Evolutionary conservation across 2,113 vertebrate species (phyloP), one percentile per base, ranked within the genome.

Genomic region (Noturus placidus): DNA sequence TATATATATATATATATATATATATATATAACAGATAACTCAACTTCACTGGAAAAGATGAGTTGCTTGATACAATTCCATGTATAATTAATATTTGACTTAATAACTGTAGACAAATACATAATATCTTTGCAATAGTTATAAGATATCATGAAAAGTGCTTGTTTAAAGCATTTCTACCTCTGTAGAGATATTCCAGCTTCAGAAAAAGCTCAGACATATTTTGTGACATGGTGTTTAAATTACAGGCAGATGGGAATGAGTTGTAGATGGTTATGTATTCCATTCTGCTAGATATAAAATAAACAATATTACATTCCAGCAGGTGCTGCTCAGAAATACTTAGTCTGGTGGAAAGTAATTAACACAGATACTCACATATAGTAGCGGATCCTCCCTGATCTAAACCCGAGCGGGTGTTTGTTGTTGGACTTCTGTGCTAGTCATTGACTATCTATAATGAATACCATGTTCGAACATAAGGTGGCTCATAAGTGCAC

Each of bases 231-330:
- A 78, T 52, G 69, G 27, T 78, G 5, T 35, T 80, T 54, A 42
- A 79, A 76, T 72, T 46, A 76, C 22, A 27, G 38, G 38, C 38
- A 46, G 38, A 50, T 46, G n/a, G 57, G 56, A 65, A 67, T 79
- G 85, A 79, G 30, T 57, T 74, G 50, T 42, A 56, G 65, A 20
- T 82, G 78, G 14, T 82, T 69, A 79, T 63, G 72, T 77, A 77
- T 78, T 86, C 56, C 69, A 69, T 74, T 77, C 52, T 69, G 74
- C 57, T 46, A 74, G 56, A 85, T 74, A 25, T 52, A 81, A 59
- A 72, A 84, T 89, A 90, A 83, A 30, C 38, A 82, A 63, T 87
- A 88, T 57, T 86, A 14, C 2, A 0, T 83, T 54, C 86, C 35
- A 88, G 84, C 76, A 65, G 22, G 30, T 69, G 20, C 8, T 20